Percentiles rank a stretch among this genome's conserved stretches.
Conservation (phyloP, 2,113 vertebrate genomes). For the Verasper variegatus region DNA sequence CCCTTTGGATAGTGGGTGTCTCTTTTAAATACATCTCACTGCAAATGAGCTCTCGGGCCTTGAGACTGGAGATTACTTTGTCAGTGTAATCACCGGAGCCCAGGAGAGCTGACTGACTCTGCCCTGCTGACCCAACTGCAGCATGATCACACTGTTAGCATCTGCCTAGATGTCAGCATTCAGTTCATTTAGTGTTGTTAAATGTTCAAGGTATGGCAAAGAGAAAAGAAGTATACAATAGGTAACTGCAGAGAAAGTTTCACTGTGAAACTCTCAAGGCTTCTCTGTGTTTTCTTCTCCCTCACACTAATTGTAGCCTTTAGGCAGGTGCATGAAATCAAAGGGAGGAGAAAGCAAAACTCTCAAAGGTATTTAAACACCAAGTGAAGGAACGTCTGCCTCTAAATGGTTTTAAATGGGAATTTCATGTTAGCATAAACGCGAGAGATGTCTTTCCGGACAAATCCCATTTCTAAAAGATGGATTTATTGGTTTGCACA, state of each 20-base stretch:
- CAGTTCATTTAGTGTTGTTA: background rate
- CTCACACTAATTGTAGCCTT: background rate
- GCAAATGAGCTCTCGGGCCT: too few relatives aligned
- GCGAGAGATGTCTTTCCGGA: slow-evolving; percentile 10
- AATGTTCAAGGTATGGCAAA: background rate
- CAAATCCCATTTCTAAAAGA: slow-evolving; percentile 7
- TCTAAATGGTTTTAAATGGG: background rate
- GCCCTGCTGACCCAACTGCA: too few relatives aligned
- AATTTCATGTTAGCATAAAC: slow-evolving; percentile 17
- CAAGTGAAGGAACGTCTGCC: background rate
- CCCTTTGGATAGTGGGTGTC: too few relatives aligned
- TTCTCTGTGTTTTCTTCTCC: background rate
- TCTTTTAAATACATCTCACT: too few relatives aligned
- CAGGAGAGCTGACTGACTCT: too few relatives aligned
- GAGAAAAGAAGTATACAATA: background rate
- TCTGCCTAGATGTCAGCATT: background rate
- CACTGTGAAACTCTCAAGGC: background rate
- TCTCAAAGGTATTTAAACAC: slow-evolving; percentile 5
- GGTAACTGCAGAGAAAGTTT: slow-evolving; percentile 20
- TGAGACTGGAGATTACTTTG: too few relatives aligned
- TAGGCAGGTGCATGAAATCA: slow-evolving; percentile 1
- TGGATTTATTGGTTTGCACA: slow-evolving; percentile 27
- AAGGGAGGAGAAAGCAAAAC: background rate
- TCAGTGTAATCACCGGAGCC: too few relatives aligned
- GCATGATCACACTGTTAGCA: too few relatives aligned